Base-by-base conservation (phyloP, 2,113 vertebrate species). In the Pedetes capensis region DNA sequence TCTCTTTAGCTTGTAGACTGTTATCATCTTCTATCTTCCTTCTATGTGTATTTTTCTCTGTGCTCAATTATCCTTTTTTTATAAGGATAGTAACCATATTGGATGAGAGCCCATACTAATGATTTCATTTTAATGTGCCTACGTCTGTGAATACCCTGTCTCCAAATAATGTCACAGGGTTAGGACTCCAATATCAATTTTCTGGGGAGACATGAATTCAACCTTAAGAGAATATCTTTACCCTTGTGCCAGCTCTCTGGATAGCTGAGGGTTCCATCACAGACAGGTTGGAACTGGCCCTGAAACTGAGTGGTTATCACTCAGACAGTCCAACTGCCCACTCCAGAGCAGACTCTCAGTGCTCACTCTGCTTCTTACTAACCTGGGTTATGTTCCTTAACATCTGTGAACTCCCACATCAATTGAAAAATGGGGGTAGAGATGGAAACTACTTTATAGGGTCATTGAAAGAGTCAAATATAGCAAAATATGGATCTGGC, bases 341-440 rank as follows among this genome's bases (percentile, higher is more conserved):
- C 12, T 69, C 23, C 7, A 68, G 78, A 32, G 39, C 4, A 23
- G 29, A 57, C 5, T 72, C 1, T 59, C 49, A 39, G 32, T 1
- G 2, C 18, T n/a, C 20, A 86, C 16, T 6, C 59, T 42, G 25
- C n/a, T 66, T 75, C 47, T 51, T 49, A 55, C 34, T 66, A 16
- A 47, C 42, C 34, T 96, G 80, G 22, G 2, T n/a, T 93, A 22
- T 7, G 23, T 25, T 4, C 34, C 12, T 80, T 59, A 37, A 47
- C 29, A 74, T 96, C 64, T 17, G 80, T 75, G 87, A 78, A 47
- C 86, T 2, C 66, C 72, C 32, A 83, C 64, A 85, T 94, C 94
- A 86, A 0, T 1, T 94, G 74, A 83, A 85, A 96, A 79, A 51
- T 63, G 82, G 47, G 49, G 2, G 32, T 72, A 61, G 76, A 72